phyloP scores from a whole-genome alignment of 2,113 vertebrate genomes.

The Mastomys coucha region DNA sequence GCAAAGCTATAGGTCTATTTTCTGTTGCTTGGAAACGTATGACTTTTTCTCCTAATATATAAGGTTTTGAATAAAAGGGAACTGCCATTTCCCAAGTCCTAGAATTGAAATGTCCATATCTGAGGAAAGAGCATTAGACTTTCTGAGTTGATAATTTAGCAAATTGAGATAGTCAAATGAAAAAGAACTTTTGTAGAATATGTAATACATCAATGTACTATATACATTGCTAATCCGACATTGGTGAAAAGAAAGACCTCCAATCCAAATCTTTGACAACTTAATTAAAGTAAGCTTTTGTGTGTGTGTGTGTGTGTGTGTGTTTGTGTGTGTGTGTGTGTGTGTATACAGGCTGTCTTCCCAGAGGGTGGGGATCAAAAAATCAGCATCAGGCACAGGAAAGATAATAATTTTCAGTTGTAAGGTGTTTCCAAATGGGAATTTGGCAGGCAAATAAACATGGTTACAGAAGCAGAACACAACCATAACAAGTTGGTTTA shows the following conservation, averaged over 20 bases:
- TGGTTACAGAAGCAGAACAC: neutral
- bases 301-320: too few relatives aligned
- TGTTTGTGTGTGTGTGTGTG: too few relatives aligned
- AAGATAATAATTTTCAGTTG: neutral
- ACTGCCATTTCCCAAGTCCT: neutral
- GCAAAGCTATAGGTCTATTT: neutral
- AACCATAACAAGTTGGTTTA: neutral
- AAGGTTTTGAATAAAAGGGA: neutral
- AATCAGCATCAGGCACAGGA: neutral
- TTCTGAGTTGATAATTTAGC: neutral
- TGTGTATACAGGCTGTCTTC: fast-evolving
- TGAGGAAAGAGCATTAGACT: neutral
- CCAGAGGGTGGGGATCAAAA: neutral
- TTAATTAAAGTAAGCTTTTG: neutral
- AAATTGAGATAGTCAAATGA: neutral
- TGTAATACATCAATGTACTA: neutral
- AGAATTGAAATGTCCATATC: neutral
- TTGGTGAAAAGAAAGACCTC: neutral
- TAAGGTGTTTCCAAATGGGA: neutral
- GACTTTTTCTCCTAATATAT: neutral
- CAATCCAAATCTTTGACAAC: neutral
- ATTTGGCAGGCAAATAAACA: neutral
- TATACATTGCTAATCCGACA: neutral
- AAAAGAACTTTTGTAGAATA: neutral
- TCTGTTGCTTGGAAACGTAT: neutral